Evolutionary conservation across 1,140 invertebrate genomes (phyloP), one percentile per base, ranked within the genome.

Genomic region (Pogonomyrmex californicus): DNA sequence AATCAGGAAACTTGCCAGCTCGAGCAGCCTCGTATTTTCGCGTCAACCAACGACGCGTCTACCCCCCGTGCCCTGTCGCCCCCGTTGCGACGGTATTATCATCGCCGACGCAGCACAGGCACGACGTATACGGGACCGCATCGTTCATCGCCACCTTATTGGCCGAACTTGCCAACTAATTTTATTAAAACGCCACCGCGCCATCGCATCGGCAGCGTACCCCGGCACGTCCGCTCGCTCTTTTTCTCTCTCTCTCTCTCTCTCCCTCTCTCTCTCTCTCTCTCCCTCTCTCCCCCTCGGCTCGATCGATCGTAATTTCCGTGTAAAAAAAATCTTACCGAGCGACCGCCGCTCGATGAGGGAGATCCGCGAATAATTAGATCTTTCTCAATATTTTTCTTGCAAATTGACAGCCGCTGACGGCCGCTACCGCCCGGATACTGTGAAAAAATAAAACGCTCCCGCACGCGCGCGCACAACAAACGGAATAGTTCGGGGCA

Each of bases 1-100:
- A 92, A 93, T 93, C 92, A 92, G 91, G 89, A 92, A 93, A 93
- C 92, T 93, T 93, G 90, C 75, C 89, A 88, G 88, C 68, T 85
- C 63, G 85, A 90, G 88, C 77, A 86, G 86, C 81, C 88, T 86
- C 92, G 89, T 93, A 92, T 92, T 92, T 92, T 92, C 92, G 87
- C 89, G 86, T 88, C 87, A 91, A 87, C 87, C 85, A 77, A 87
- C 78, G 76, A 77, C 76, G 86, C 51, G 66, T 75, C 49, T 5
- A 4, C 49, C n/a, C 5, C 51, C 36, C 12, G 7, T 4, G n/a
- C n/a, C 7, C n/a, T 41, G n/a, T 4, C 17, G 1, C 23, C 0
- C 33, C 49, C 56, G 47, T 51, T 85, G 86, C 75, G 68, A 88
- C 90, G 90, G 91, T 93, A 93, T 93, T 92, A 93, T 93, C 92